These are phyloP conservation scores for Tolmerus cingulatus DNA, from an alignment of 2,888 invertebrate genomes.

Conservation along the genomic window DNA sequence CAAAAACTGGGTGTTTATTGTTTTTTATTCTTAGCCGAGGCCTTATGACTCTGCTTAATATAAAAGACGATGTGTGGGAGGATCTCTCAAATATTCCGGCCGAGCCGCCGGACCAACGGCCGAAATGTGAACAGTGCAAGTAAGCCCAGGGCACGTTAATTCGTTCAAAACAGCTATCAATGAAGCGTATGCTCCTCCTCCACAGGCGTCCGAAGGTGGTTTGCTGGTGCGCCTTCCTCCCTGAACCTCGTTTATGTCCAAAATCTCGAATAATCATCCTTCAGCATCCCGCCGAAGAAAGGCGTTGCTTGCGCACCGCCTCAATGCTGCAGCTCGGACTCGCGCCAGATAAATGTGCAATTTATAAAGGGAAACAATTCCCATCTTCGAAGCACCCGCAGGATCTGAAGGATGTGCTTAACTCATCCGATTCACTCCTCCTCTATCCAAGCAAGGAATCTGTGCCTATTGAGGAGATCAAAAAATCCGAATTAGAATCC, in stretches of 20 bases:
- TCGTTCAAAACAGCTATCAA: not conserved
- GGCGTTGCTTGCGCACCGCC: constrained; percentile 86
- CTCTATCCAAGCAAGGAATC: constrained; percentile 83
- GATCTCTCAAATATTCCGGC: constrained; percentile 78
- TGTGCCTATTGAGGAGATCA: constrained; percentile 70
- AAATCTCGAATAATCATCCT: constrained; percentile 79
- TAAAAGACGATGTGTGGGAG: constrained; percentile 67
- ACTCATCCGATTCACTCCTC: constrained; percentile 67
- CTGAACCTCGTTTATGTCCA: constrained; percentile 73
- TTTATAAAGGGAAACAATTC: constrained; percentile 79
- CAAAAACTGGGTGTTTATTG: not conserved
- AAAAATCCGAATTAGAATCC: constrained; percentile 60
- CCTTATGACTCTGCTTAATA: constrained; percentile 52
- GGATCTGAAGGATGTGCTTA: constrained; percentile 74
- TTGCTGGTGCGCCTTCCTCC: constrained; percentile 91
- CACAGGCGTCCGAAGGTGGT: constrained; percentile 81
- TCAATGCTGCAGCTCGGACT: constrained; percentile 86
- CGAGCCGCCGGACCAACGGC: constrained; percentile 76
- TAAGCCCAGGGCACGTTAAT: constrained; percentile 61
- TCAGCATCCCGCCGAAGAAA: constrained; percentile 94
- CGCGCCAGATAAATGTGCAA: constrained; percentile 75
- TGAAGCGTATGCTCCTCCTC: not conserved
- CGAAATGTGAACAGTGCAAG: constrained; percentile 78
- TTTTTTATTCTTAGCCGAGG: not conserved
- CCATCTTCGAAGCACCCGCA: constrained; percentile 72